Evolutionary conservation across 2,113 vertebrate species (phyloP), one percentile per base, ranked within the genome.

Genomic region (Platysternon megacephalum): DNA sequence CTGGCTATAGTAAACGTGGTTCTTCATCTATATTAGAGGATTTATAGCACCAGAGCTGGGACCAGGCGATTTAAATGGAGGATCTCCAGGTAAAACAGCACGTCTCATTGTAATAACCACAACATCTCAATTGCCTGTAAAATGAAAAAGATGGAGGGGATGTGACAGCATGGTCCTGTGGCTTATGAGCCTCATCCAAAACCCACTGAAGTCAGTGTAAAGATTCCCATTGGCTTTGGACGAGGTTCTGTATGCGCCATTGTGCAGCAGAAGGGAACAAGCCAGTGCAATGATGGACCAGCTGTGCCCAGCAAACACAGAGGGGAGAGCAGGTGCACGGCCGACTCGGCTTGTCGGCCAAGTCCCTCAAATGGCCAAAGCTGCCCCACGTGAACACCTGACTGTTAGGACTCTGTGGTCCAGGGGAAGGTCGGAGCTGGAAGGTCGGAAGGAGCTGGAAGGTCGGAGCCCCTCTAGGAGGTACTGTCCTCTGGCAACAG

Each of bases 21-120:
- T 95, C 86, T 95, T 89, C 87, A 93, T 89, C 94, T 95, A 89
- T 94, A 82, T 5, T 10, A 58, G 76, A 93, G 93, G 95, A 95
- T 96, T 94, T 93, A 95, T 19, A 85, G 87, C 32, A 2, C n/a
- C 35, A 5, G 0, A 29, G 86, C 68, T 24, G 35, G 89, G 68
- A 92, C 39, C 5, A 28, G 76, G 86, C 61, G 81, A 88, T 74
- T 87, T 26, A 86, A 92, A 91, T 85, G 90, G 83, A 61, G 83
- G 8, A 3, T 68, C 87, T 19, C 2, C 93, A 96, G 93, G 93
- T 95, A 87, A 95, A 95, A 29, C 2, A 51, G 53, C 95, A 93
- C 93, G 52, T 94, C 91, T 49, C 85, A 65, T 51, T 79, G 85
- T 79, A 7, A 7, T 13, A 44, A 28, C 42, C 26, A 88, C 90